Conservation (phyloP, 2,888 invertebrate genomes). For the Litoditis marina region DNA sequence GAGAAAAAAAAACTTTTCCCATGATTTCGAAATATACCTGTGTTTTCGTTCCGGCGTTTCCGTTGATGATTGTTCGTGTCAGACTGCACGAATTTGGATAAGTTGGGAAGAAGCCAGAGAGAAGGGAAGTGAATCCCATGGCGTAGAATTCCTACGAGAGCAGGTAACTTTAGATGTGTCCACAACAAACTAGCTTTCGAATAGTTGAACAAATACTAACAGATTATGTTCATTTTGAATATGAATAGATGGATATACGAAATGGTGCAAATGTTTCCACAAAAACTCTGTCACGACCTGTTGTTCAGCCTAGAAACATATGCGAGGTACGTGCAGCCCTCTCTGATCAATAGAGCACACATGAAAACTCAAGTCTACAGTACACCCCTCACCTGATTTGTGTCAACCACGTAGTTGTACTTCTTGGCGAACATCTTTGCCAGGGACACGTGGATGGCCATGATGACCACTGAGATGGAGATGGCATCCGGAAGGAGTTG, state of each 20-base stretch:
- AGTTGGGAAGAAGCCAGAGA: slow-evolving; percentile 68
- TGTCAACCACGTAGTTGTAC: slow-evolving; percentile 9
- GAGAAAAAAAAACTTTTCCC: no score
- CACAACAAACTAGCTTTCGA: no score
- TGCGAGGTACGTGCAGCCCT: no score
- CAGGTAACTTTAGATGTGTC: background rate
- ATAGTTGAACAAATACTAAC: no score
- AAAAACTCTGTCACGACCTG: no score
- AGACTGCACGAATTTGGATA: slow-evolving; percentile 66
- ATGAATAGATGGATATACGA: no score
- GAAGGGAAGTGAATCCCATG: slow-evolving; percentile 68
- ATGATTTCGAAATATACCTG: no score
- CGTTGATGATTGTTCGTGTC: slow-evolving; percentile 72
- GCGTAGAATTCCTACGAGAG: slow-evolving; percentile 55
- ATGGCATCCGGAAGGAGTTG: background rate
- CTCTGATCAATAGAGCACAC: no score
- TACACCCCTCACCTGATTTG: slow-evolving; percentile 3
- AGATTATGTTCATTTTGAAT: no score
- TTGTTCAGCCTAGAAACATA: no score
- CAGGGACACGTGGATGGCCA: slow-evolving; percentile 11
- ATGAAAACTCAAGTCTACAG: no score
- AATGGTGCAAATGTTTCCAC: no score
- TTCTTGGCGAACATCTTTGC: slow-evolving; percentile 15
- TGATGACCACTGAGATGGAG: slow-evolving; percentile 6
- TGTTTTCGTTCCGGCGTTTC: slow-evolving; percentile 80